A percentile compares a stretch with the other conserved stretches of the same genome.
These are phyloP conservation scores for Melanocharis versteri DNA, from an alignment of 2,113 vertebrate genomes.

Conservation along the genomic window DNA sequence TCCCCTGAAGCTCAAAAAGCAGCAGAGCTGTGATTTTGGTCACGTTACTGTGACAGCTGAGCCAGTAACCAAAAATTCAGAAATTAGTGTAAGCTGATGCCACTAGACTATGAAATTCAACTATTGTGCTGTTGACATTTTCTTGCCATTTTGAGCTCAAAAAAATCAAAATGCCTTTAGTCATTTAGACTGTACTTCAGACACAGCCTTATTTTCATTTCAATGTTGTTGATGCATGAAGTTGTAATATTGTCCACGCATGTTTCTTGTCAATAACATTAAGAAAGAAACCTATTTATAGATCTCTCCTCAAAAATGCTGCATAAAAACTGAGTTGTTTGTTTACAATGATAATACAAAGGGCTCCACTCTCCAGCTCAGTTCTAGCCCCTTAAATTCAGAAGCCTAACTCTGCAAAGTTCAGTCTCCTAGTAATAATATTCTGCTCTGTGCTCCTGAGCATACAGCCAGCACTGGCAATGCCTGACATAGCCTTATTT, in stretches of 20 bases:
- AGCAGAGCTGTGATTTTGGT: slow-evolving; percentile 20
- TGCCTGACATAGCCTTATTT: neutral
- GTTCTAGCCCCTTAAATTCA: neutral
- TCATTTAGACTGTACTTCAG: neutral
- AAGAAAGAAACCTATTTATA: slow-evolving; percentile 2
- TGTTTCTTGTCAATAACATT: slow-evolving; percentile 36
- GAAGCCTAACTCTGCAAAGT: neutral
- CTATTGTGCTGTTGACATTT: slow-evolving; percentile 33
- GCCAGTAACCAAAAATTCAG: slow-evolving; percentile 33
- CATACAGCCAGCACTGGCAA: neutral
- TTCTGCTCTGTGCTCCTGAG: neutral
- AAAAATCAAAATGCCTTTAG: slow-evolving; percentile 27
- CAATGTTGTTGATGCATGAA: neutral
- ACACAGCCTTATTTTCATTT: slow-evolving; percentile 20
- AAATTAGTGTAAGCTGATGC: slow-evolving; percentile 33
- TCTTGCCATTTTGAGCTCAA: slow-evolving; percentile 27
- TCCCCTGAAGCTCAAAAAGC: neutral
- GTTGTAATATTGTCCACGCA: neutral
- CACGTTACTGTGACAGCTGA: neutral
- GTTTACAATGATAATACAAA: neutral
- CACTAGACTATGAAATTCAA: slow-evolving; percentile 20
- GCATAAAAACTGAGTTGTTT: neutral
- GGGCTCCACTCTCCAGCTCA: neutral
- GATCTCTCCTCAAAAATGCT: neutral
- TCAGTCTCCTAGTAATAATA: neutral